phyloP scores from a whole-genome alignment of 1,140 invertebrate species.

The Sycophaga agraensis region DNA sequence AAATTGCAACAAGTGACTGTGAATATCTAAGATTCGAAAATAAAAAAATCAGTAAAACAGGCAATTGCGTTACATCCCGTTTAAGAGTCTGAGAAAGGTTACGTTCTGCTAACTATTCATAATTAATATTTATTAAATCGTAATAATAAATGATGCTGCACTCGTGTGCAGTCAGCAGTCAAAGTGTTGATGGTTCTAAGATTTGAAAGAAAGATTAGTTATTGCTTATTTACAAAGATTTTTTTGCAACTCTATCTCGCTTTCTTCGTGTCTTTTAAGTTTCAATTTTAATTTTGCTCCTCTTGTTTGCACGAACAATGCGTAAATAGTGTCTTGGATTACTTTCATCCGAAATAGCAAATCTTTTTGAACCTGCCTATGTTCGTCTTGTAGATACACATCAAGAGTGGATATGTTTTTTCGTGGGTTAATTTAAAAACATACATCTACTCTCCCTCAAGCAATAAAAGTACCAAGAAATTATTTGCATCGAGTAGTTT shows the following conservation, averaged over 20 bases:
- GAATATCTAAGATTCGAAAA: no score
- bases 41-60: conserved; percentile 31
- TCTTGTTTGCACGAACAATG: conserved; percentile 1
- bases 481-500: conserved; percentile 29
- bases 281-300: not conserved
- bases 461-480: no score
- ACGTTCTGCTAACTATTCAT: conserved; percentile 33
- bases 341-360: conserved; percentile 20
- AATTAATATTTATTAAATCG: conserved; percentile 32
- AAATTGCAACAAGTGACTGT: conserved; percentile 26
- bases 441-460: no score
- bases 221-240: conserved; percentile 30
- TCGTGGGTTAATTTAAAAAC: conserved; percentile 6
- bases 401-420: conserved; percentile 7
- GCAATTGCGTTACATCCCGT: conserved; percentile 11
- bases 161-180: conserved; percentile 22
- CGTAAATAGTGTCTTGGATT: conserved; percentile 8
- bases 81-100: conserved; percentile 32
- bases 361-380: not conserved
- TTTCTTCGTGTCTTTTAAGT: conserved; percentile 7
- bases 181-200: conserved; percentile 23
- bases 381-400: not conserved
- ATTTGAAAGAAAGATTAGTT: conserved; percentile 17
- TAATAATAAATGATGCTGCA: conserved; percentile 33
- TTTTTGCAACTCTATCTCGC: conserved; percentile 21